Conservation (phyloP, 2,797 vertebrate species). For the Eulemur rubriventer region DNA sequence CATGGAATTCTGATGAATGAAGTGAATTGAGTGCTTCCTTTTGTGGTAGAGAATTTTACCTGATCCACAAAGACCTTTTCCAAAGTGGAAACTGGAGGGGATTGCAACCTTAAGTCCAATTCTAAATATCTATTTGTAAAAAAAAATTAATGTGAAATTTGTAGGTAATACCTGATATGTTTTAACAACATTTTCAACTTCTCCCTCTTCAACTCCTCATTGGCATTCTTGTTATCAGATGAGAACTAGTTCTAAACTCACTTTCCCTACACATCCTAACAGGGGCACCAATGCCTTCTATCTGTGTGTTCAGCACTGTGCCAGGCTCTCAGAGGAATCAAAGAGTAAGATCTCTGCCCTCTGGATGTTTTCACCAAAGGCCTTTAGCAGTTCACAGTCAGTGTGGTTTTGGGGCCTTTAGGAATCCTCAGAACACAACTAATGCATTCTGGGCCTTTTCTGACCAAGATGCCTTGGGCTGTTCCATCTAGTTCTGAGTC, state of each 20-base stretch:
- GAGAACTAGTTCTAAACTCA: slow-evolving; percentile 46
- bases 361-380: background rate
- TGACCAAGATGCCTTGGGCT: background rate
- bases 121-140: slow-evolving; percentile 44
- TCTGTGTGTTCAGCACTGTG: slow-evolving; percentile 22
- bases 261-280: slow-evolving; percentile 25
- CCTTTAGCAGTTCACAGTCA: slow-evolving; percentile 30
- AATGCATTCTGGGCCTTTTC: background rate
- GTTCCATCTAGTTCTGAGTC: slow-evolving; percentile 6
- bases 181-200: slow-evolving; percentile 43
- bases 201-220: background rate
- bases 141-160: slow-evolving; percentile 30
- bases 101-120: slow-evolving; percentile 54
- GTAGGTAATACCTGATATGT: slow-evolving; percentile 28
- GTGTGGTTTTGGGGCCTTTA: background rate
- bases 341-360: slow-evolving; percentile 4
- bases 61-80: slow-evolving; percentile 42
- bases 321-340: background rate
- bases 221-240: slow-evolving; percentile 39
- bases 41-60: slow-evolving; percentile 29
- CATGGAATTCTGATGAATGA: slow-evolving; percentile 43
- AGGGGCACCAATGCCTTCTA: background rate
- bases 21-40: slow-evolving; percentile 35
- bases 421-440: slow-evolving; percentile 24
- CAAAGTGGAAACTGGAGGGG: background rate